Evolutionary conservation across 2,888 invertebrate species (phyloP).

Genomic region (Machimus atricapillus): DNA sequence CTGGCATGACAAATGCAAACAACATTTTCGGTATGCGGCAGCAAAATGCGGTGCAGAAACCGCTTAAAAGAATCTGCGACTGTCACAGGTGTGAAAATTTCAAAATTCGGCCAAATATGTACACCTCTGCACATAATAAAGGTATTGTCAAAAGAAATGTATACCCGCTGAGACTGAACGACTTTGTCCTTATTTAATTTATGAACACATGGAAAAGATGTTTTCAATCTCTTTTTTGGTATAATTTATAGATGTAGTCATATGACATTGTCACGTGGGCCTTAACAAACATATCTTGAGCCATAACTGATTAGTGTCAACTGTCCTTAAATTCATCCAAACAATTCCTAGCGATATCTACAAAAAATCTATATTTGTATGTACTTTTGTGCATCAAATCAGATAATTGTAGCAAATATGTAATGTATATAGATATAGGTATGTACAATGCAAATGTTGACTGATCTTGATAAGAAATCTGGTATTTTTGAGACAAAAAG

Average conservation of each 20-base stretch:
- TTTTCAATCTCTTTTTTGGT: background rate
- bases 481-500: background rate
- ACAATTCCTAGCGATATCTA: background rate
- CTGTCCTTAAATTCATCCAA: background rate
- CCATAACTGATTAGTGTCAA: background rate
- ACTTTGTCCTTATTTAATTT: background rate
- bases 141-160: background rate
- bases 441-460: no score
- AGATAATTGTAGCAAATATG: background rate
- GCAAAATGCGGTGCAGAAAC: background rate
- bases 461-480: background rate
- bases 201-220: constrained; percentile 8
- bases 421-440: no score
- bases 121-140: background rate
- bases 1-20: constrained; percentile 25
- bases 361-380: background rate
- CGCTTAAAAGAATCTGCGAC: background rate
- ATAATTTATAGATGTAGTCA: background rate
- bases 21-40: background rate
- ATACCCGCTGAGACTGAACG: background rate
- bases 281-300: background rate
- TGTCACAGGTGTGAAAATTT: constrained; percentile 26
- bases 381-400: background rate
- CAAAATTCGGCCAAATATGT: background rate
- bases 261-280: constrained; percentile 7